These are phyloP conservation scores for Lysiphlebus fabarum DNA, from an alignment of 1,140 invertebrate genomes.

Conservation along the genomic window DNA sequence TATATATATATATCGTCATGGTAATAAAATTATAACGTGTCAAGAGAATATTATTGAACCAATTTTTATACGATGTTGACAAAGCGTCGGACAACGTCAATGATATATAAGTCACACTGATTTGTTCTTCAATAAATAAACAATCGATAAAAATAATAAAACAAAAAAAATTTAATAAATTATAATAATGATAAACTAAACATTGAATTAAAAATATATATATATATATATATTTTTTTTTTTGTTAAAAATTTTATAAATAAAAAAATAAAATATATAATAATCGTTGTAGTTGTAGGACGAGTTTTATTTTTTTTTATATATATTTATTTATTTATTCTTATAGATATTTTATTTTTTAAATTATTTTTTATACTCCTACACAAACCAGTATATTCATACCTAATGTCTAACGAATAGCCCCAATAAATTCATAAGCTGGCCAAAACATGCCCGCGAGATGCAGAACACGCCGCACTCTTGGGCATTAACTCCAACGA, in stretches of 20 bases:
- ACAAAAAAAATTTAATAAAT: too few species aligned
- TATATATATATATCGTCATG: too few species aligned
- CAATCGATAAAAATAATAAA: too few species aligned
- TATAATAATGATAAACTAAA: too few species aligned
- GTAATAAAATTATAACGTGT: constrained; percentile 42
- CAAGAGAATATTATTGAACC: too few species aligned
- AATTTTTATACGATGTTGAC: not conserved
- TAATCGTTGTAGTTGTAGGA: too few species aligned
- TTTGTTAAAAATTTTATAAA: too few species aligned
- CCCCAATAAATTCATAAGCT: constrained; percentile 30
- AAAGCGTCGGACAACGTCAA: not conserved
- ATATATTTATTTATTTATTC: not conserved
- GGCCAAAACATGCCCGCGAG: constrained; percentile 26
- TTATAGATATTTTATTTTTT: not conserved
- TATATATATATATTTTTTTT: too few species aligned
- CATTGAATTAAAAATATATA: too few species aligned
- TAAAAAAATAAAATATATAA: too few species aligned
- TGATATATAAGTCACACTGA: not conserved
- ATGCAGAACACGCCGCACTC: constrained; percentile 24
- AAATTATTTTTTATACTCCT: constrained; percentile 21
- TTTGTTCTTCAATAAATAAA: too few species aligned
- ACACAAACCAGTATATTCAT: constrained; percentile 8
- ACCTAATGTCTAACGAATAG: constrained; percentile 29
- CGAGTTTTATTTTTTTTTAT: too few species aligned
- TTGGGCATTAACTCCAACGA: constrained; percentile 18